Percentiles rank a stretch among this genome's conserved stretches.
Evolutionary conservation across 1,140 invertebrate genomes (phyloP).

Genomic region (Heliconius eleuchia): DNA sequence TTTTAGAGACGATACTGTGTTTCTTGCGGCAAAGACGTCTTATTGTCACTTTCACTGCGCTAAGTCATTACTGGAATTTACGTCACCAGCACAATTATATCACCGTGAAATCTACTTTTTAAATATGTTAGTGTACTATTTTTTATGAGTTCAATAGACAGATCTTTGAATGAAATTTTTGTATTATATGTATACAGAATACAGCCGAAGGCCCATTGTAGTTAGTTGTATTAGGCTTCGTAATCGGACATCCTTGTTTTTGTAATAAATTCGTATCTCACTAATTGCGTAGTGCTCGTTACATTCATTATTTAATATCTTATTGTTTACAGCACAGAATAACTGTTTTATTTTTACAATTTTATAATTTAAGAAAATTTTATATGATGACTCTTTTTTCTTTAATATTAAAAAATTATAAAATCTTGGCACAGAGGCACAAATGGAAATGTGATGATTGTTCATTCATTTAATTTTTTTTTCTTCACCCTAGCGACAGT

Average conservation of each 20-base stretch:
- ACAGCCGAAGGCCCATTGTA: neutral
- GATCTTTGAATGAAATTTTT: too few relatives aligned
- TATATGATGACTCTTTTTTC: too few relatives aligned
- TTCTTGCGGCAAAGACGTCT: conserved; percentile 33
- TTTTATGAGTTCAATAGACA: neutral
- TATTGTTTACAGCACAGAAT: neutral
- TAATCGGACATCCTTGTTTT: conserved; percentile 25
- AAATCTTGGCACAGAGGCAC: too few relatives aligned
- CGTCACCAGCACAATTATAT: conserved; percentile 55
- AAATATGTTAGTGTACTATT: neutral
- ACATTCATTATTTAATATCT: neutral
- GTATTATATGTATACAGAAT: too few relatives aligned
- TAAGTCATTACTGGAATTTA: conserved; percentile 48
- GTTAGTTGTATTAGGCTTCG: neutral
- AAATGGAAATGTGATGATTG: too few relatives aligned
- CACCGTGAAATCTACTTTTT: conserved; percentile 57
- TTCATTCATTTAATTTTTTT: too few relatives aligned
- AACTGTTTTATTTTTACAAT: too few relatives aligned
- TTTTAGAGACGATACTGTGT: neutral
- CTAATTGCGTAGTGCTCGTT: conserved; percentile 9
- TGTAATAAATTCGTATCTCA: conserved; percentile 20
- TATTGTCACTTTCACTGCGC: conserved; percentile 66
- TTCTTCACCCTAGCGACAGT: too few relatives aligned
- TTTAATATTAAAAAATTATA: too few relatives aligned
- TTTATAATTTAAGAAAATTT: too few relatives aligned